phyloP scores from a whole-genome alignment of 2,113 vertebrate genomes.

The Cynocephalus volans region DNA sequence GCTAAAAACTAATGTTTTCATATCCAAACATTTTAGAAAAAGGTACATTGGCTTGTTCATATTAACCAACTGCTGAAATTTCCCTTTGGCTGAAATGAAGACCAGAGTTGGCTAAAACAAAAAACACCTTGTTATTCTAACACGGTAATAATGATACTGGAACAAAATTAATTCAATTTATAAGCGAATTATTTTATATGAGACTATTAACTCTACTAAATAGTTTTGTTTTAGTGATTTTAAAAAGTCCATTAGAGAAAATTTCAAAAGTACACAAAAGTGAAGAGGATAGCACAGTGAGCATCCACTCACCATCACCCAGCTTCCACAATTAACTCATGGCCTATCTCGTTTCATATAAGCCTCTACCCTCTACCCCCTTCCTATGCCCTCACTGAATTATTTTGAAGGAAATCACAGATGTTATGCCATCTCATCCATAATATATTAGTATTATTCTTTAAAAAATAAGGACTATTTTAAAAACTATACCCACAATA shows the following conservation, averaged over 20 bases:
- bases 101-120: not conserved
- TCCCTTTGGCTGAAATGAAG: slow-evolving; percentile 1
- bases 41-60: not conserved
- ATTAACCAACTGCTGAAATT: not conserved
- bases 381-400: not conserved
- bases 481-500: not conserved
- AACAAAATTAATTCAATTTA: not conserved
- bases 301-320: not conserved
- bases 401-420: not conserved
- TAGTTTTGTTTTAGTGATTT: not conserved
- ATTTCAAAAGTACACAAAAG: not conserved
- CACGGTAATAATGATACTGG: not conserved
- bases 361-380: not conserved
- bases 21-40: not conserved
- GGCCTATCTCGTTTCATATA: not conserved
- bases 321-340: not conserved
- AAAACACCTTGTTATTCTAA: not conserved
- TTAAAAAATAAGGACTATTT: not conserved
- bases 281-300: not conserved
- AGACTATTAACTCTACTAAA: not conserved
- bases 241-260: not conserved
- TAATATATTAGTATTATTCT: not conserved
- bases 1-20: not conserved
- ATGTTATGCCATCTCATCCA: not conserved
- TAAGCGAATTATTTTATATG: not conserved